Evolutionary conservation across 2,797 vertebrate species (phyloP).

Genomic region (Danionella dracula): DNA sequence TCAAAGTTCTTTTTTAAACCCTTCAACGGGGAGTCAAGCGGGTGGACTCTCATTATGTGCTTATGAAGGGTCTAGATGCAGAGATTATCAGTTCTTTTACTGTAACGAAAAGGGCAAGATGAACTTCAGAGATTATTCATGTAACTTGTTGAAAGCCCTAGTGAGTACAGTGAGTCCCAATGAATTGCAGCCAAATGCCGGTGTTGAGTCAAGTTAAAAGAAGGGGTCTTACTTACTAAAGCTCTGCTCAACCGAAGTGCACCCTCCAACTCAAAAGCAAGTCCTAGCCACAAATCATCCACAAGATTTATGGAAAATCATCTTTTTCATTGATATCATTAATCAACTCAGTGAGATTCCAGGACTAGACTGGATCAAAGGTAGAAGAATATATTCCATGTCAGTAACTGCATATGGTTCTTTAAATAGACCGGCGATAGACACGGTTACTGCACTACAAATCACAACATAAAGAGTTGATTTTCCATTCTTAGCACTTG

Average conservation of each 20-base stretch:
- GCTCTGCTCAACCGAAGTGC: neutral
- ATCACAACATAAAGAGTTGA: slow-evolving; percentile 25
- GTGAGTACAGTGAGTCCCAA: neutral
- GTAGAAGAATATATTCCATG: slow-evolving; percentile 4
- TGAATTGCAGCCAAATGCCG: neutral
- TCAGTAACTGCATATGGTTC: slow-evolving; percentile 25
- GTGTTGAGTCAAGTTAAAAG: slow-evolving; percentile 3
- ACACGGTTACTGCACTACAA: slow-evolving; percentile 23
- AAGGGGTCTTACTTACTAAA: neutral
- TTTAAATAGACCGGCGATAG: slow-evolving; percentile 30
- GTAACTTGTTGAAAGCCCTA: neutral
- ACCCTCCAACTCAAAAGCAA: neutral
- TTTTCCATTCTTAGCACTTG: slow-evolving; percentile 28
- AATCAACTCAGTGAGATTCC: neutral
- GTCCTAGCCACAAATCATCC: neutral
- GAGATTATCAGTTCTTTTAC: neutral
- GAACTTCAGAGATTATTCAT: neutral
- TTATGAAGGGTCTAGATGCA: neutral
- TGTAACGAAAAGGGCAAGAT: neutral
- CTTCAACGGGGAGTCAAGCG: neutral
- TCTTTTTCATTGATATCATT: slow-evolving; percentile 10
- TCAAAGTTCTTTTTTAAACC: neutral
- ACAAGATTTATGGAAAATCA: slow-evolving; percentile 12
- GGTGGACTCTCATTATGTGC: neutral
- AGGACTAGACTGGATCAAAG: neutral